Base-by-base conservation (phyloP, 2,113 vertebrate species). In the Rhadina sibilatrix region DNA sequence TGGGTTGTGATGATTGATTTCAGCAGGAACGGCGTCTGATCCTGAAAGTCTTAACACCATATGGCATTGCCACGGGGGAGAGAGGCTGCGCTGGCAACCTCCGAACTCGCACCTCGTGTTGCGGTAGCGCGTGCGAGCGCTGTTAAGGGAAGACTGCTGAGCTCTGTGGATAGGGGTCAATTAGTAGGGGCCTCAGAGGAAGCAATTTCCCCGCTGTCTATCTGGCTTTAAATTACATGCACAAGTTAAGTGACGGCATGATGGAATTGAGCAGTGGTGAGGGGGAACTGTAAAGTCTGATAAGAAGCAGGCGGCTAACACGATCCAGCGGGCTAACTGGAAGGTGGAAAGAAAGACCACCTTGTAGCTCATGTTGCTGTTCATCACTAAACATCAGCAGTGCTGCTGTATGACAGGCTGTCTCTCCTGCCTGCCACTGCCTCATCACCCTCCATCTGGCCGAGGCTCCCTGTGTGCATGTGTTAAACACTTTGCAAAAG, bases 151-250 rank as follows among this genome's bases (percentile, higher is more conserved):
- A 93, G 95, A 53, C 95, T 88, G 96, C 91, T 94, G 97, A 98
- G 98, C 96, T 97, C 93, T 96, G 95, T 82, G 96, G 94, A 91
- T 97, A 96, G 97, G 93, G 95, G 96, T 96, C 91, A 95, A 93
- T 98, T 97, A 97, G 95, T n/a, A 88, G 76, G 60, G 42, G 71
- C 70, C 97, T 98, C 96, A 12, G 91, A 96, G 96, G 97, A 96
- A 97, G 90, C 68, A 75, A 89, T 86, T 96, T 88, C 91, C 84
- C 60, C 31, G 38, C 83, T 12, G 24, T 66, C 91, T 95, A 87
- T 80, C 95, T 86, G 61, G 88, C 94, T 97, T 89, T 93, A 86
- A 93, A 94, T 92, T 95, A 47, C 92, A 90, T 68, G 89, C 89
- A 54, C 77, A 78, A 88, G 93, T 96, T 91, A 91, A 91, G 78